Evolutionary conservation across 64 coral and sea anemone species (phyloP).

Genomic region (Exaiptasia diaphana): DNA sequence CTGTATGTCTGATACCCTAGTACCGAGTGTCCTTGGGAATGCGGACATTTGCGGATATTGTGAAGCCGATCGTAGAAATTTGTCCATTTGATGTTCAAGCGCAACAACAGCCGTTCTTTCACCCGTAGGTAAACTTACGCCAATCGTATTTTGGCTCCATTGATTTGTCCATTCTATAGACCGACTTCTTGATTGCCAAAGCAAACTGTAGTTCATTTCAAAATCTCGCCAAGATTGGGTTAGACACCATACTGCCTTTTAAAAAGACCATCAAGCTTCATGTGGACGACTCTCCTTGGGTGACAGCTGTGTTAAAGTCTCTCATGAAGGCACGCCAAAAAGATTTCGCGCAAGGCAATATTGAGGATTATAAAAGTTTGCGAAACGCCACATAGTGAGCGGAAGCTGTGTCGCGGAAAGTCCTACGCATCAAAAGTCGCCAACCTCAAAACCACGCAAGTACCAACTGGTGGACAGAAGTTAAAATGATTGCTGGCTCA

Average conservation of each 20-base stretch:
- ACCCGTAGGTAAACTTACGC: too few relatives aligned
- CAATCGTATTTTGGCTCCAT: too few relatives aligned
- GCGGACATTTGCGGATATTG: too few relatives aligned
- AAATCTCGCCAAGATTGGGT: not conserved
- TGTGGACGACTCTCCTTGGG: conserved; percentile 5
- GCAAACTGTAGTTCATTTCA: too few relatives aligned
- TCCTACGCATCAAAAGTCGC: conserved; percentile 26
- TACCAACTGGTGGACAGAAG: conserved; percentile 29
- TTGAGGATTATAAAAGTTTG: not conserved
- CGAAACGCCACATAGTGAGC: conserved; percentile 2
- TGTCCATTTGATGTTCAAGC: too few relatives aligned
- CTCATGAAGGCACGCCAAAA: conserved; percentile 23
- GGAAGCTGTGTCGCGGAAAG: not conserved
- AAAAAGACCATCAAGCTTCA: not conserved
- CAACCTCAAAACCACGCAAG: conserved; percentile 27
- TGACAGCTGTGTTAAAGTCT: conserved; percentile 19
- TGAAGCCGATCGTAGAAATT: too few relatives aligned
- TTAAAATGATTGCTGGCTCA: conserved; percentile 33
- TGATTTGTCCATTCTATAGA: too few relatives aligned
- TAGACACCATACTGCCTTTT: conserved; percentile 25
- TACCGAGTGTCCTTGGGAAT: too few relatives aligned
- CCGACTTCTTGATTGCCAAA: too few relatives aligned
- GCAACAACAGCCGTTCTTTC: too few relatives aligned
- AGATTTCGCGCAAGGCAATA: conserved; percentile 11
- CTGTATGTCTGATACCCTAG: too few relatives aligned